phyloP scores from a whole-genome alignment of 92 coral and sea anemone genomes.

The Siderastrea siderea region DNA sequence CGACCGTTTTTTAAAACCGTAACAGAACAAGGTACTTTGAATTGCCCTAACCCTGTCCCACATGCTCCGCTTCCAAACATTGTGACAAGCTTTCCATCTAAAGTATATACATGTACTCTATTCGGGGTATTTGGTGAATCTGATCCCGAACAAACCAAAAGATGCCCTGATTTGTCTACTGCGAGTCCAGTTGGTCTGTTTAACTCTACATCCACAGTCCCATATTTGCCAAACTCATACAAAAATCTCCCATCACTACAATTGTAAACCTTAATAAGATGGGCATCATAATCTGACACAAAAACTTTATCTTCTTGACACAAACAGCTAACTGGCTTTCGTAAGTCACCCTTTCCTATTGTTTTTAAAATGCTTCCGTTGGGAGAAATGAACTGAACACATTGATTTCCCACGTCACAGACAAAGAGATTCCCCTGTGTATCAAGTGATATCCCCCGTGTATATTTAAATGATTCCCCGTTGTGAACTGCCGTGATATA shows the following conservation, averaged over 20 bases:
- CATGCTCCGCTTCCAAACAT: conserved; percentile 40
- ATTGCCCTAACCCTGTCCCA: conserved; percentile 53
- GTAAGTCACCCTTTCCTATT: conserved; percentile 8
- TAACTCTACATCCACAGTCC: background rate
- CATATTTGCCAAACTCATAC: conserved; percentile 9
- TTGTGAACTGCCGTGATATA: conserved; percentile 10
- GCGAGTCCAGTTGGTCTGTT: background rate
- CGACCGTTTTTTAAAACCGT: conserved; percentile 65
- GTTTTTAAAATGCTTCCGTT: conserved; percentile 16
- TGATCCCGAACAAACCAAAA: background rate
- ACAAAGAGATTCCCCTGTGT: background rate
- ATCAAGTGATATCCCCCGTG: conserved; percentile 11
- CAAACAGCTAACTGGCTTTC: background rate
- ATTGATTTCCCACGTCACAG: conserved; percentile 3
- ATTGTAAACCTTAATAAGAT: conserved; percentile 4
- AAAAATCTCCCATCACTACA: background rate
- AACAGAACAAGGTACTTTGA: conserved; percentile 37
- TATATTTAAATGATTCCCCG: background rate
- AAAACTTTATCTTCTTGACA: background rate
- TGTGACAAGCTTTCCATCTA: conserved; percentile 33
- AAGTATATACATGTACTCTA: conserved; percentile 54
- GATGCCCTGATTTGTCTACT: background rate
- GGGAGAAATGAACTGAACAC: background rate
- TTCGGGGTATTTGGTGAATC: background rate
- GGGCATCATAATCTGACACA: background rate